A percentile compares a stretch with the other conserved stretches of the same genome.
phyloP scores from a whole-genome alignment of 2,888 invertebrate species.

The Cordilura impudica region DNA sequence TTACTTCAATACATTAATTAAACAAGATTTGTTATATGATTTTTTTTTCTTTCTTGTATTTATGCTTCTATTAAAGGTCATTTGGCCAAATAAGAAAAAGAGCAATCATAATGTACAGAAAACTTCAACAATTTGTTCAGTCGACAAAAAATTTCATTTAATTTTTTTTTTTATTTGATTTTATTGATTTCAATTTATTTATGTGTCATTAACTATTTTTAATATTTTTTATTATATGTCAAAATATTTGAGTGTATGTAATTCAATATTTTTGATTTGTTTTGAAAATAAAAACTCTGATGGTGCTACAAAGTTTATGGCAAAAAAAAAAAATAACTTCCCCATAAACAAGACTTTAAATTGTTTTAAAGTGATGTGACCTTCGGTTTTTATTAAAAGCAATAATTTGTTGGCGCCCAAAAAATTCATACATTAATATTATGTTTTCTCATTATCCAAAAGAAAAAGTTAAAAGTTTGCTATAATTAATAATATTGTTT shows the following conservation, averaged over 20 bases:
- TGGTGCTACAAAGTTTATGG: neutral
- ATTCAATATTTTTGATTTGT: neutral
- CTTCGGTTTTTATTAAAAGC: constrained; percentile 50
- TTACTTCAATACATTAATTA: no score
- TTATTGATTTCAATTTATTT: constrained; percentile 16
- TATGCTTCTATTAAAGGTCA: no score
- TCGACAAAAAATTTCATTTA: neutral
- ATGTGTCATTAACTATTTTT: neutral
- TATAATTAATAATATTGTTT: no score
- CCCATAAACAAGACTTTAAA: constrained; percentile 5
- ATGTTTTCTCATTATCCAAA: no score
- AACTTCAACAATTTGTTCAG: neutral
- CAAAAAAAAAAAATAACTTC: neutral
- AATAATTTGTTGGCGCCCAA: constrained; percentile 47
- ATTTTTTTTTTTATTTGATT: neutral
- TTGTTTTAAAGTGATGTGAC: constrained; percentile 43
- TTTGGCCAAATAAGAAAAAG: neutral
- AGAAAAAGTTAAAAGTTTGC: no score
- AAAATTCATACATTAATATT: neutral
- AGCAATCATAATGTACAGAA: neutral
- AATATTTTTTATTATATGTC: neutral
- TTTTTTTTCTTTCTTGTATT: no score
- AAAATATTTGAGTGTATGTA: neutral
- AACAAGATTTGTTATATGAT: no score
- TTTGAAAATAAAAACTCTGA: neutral